A percentile compares a stretch with the other conserved stretches of the same genome.
These are phyloP conservation scores for Aplochiton taeniatus DNA, from an alignment of 2,797 vertebrate species.

Conservation along the genomic window DNA sequence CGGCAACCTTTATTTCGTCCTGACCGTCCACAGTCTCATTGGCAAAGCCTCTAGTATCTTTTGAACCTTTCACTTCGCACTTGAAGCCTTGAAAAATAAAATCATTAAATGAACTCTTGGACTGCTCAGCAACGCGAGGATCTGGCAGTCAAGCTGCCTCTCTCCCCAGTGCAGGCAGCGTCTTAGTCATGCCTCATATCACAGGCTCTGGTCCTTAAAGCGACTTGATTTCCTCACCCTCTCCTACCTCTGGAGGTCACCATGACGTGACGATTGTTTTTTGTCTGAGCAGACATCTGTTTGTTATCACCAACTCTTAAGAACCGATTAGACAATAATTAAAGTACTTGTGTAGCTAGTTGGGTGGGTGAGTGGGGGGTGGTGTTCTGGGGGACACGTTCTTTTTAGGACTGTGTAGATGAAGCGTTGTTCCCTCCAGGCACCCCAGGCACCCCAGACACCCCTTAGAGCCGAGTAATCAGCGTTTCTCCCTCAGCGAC, in stretches of 20 bases:
- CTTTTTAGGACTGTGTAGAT: slow-evolving; percentile 17
- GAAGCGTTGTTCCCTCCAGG: neutral
- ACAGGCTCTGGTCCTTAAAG: slow-evolving; percentile 29
- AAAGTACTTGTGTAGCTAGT: slow-evolving; percentile 47
- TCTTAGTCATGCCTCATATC: slow-evolving; percentile 40
- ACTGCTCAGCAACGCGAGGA: slow-evolving; percentile 33
- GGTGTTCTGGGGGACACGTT: no score
- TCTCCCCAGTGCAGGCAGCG: slow-evolving; percentile 20
- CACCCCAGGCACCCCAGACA: slow-evolving; percentile 18
- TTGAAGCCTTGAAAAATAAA: slow-evolving; percentile 37
- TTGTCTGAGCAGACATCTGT: slow-evolving; percentile 66
- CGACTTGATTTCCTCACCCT: slow-evolving; percentile 22
- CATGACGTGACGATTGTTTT: slow-evolving; percentile 52
- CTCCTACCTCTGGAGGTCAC: slow-evolving; percentile 38
- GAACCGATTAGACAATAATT: slow-evolving; percentile 69
- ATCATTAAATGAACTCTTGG: slow-evolving; percentile 55
- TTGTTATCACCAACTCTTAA: slow-evolving; percentile 66
- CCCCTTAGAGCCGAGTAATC: slow-evolving; percentile 59
- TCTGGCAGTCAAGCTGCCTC: slow-evolving; percentile 13
- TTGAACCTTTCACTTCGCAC: slow-evolving; percentile 61
- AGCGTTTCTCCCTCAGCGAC: slow-evolving; percentile 51
- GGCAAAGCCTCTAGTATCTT: slow-evolving; percentile 45
- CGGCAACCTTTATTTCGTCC: slow-evolving; percentile 51
- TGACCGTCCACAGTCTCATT: slow-evolving; percentile 40
- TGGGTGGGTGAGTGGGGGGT: no score